phyloP scores from a whole-genome alignment of 2,797 vertebrate genomes.

The Alectoris magna region DNA sequence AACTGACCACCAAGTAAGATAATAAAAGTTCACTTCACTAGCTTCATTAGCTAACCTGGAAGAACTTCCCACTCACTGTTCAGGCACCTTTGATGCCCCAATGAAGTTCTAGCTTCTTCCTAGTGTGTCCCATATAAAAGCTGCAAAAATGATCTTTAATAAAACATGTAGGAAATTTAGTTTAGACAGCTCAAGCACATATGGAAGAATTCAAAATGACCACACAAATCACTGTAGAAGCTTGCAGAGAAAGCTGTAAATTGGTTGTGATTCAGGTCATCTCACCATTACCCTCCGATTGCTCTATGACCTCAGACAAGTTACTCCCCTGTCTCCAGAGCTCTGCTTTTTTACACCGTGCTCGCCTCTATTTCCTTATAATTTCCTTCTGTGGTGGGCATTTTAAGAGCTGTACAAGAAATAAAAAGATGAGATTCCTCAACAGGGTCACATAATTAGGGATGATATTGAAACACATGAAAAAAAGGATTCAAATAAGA shows the following conservation, averaged over 20 bases:
- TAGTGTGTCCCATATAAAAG: neutral
- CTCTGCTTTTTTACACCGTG: neutral
- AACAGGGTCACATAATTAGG: neutral
- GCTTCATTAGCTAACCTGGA: neutral
- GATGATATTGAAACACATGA: rapidly evolving
- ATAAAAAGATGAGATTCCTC: neutral
- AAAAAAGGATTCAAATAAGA: neutral
- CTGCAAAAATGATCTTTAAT: neutral
- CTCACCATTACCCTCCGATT: neutral
- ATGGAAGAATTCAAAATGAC: neutral
- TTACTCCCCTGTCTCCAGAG: neutral
- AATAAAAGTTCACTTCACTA: neutral
- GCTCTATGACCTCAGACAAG: neutral
- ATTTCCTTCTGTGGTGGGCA: neutral
- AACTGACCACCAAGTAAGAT: neutral
- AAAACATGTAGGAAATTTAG: neutral
- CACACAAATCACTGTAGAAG: neutral
- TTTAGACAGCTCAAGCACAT: neutral
- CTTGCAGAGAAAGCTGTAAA: neutral
- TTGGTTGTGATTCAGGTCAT: neutral
- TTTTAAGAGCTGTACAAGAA: neutral
- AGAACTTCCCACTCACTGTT: neutral
- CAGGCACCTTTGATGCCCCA: neutral
- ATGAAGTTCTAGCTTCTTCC: neutral
- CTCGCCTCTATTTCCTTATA: neutral